Percentiles rank a stretch among this genome's conserved stretches.
These are phyloP conservation scores for Carlito syrichta DNA, from an alignment of 2,113 vertebrate species.

Conservation along the genomic window DNA sequence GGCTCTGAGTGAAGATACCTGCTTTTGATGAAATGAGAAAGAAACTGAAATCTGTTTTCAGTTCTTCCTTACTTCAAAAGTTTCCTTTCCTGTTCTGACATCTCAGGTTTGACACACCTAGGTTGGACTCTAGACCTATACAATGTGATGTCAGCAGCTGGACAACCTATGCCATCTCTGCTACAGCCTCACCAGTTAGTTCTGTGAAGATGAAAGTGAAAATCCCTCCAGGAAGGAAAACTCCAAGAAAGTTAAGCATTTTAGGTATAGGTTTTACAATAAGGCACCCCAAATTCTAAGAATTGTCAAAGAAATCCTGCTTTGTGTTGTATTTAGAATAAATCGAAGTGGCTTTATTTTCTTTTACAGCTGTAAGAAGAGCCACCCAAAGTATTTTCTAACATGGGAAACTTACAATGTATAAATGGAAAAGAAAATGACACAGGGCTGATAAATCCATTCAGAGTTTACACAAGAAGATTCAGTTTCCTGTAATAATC, in stretches of 20 bases:
- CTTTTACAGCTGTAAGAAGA: neutral
- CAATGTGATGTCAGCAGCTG: neutral
- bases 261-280: neutral
- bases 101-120: too few relatives aligned
- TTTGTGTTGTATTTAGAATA: neutral
- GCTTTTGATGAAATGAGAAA: neutral
- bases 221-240: neutral
- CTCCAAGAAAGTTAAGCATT: neutral
- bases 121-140: neutral
- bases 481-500: neutral
- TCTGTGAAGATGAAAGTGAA: neutral
- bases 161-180: neutral
- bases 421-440: neutral
- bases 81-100: neutral
- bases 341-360: neutral
- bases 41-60: neutral
- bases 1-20: neutral
- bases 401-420: neutral
- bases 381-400: neutral
- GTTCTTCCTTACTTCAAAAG: neutral
- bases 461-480: neutral
- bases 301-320: neutral
- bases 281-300: neutral
- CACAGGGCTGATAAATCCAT: neutral
- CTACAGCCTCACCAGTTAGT: neutral